Conservation (phyloP, 2,888 invertebrate genomes). For the Folsomia candida region DNA sequence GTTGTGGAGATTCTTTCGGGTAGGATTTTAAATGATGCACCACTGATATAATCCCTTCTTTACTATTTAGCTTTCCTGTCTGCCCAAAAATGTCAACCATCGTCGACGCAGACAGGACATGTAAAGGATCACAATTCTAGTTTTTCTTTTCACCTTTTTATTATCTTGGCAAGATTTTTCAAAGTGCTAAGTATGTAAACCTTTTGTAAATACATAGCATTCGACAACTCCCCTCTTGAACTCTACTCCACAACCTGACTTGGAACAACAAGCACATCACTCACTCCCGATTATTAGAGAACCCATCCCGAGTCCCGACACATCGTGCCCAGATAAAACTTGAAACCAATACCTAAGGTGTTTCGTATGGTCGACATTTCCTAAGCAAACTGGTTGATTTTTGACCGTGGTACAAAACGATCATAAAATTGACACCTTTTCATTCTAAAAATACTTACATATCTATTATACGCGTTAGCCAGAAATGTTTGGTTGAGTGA, state of each 20-base stretch:
- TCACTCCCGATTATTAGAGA: too few species aligned
- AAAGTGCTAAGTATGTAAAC: not conserved
- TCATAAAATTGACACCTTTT: conserved; percentile 22
- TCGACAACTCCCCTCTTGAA: not conserved
- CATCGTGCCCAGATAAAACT: too few species aligned
- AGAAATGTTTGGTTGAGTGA: conserved; percentile 3
- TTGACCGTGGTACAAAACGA: not conserved
- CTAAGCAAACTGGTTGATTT: too few species aligned
- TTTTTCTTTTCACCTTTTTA: not conserved
- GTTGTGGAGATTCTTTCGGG: not conserved
- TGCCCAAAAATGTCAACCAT: not conserved
- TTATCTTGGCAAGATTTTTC: not conserved
- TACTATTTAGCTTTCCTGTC: not conserved
- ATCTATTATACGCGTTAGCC: conserved; percentile 11
- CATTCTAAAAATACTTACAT: conserved; percentile 18
- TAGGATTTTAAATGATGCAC: not conserved
- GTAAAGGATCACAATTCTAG: not conserved
- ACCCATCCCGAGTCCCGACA: too few species aligned
- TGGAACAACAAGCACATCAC: not conserved
- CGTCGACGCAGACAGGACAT: too few species aligned
- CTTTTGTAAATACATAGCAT: not conserved
- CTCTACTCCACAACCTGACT: not conserved
- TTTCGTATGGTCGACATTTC: too few species aligned
- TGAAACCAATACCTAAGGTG: too few species aligned
- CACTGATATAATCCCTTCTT: not conserved